A percentile compares a stretch with the other conserved stretches of the same genome.
phyloP scores from a whole-genome alignment of 1,140 invertebrate genomes.

The Campoletis sonorensis region DNA sequence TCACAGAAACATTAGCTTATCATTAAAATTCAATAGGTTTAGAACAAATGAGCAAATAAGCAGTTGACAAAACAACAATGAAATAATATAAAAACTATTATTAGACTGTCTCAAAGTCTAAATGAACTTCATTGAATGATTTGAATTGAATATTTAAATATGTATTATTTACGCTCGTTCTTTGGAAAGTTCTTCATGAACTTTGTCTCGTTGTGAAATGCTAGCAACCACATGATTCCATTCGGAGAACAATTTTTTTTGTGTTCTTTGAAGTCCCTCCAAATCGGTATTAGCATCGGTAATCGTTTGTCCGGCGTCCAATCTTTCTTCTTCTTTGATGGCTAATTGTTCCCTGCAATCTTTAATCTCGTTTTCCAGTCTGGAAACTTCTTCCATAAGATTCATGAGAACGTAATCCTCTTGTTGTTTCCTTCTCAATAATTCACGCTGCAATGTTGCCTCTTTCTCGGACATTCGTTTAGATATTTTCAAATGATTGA shows the following conservation, averaged over 20 bases:
- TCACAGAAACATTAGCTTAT: no score
- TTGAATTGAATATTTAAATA: no score
- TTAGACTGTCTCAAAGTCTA: no score
- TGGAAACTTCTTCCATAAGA: slow-evolving; percentile 76
- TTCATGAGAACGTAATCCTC: slow-evolving; percentile 77
- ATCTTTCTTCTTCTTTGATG: slow-evolving; percentile 73
- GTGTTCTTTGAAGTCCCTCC: slow-evolving; percentile 82
- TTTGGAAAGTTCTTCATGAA: slow-evolving; percentile 78
- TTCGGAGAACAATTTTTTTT: slow-evolving; percentile 81
- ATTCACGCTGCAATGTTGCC: slow-evolving; percentile 70
- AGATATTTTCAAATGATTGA: slow-evolving; percentile 74
- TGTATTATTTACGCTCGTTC: slow-evolving; percentile 78
- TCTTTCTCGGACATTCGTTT: slow-evolving; percentile 77
- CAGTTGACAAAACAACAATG: no score
- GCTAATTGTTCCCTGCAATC: slow-evolving; percentile 73
- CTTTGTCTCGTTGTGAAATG: slow-evolving; percentile 82
- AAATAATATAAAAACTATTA: no score
- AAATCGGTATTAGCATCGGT: slow-evolving; percentile 83
- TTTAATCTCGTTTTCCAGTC: slow-evolving; percentile 75
- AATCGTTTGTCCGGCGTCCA: slow-evolving; percentile 73
- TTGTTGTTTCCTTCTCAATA: slow-evolving; percentile 76
- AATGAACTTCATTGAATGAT: no score
- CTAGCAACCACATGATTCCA: slow-evolving; percentile 85
- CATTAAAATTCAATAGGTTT: no score
- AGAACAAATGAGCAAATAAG: no score